These are phyloP conservation scores for Pantherophis vulpinus DNA, from an alignment of 2,797 vertebrate genomes.

Conservation along the genomic window DNA sequence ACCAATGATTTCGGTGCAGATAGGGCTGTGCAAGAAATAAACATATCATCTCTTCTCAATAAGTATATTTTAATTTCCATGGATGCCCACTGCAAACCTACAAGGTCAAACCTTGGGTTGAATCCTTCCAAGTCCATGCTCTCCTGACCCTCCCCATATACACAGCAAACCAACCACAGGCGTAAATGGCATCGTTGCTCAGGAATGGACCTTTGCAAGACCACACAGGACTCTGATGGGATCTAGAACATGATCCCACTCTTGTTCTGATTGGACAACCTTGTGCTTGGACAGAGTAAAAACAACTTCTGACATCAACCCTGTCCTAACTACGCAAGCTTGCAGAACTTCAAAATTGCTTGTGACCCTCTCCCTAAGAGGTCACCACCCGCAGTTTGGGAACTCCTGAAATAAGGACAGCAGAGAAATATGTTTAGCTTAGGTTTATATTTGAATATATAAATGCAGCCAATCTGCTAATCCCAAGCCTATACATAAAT, in stretches of 20 bases:
- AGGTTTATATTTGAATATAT: neutral
- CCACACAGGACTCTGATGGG: neutral
- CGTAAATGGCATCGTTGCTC: neutral
- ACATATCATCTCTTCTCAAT: neutral
- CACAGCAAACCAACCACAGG: neutral
- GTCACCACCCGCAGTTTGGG: neutral
- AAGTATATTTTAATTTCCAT: neutral
- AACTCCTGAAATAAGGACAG: neutral
- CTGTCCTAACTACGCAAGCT: neutral
- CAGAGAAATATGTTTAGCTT: neutral
- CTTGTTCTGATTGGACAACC: neutral
- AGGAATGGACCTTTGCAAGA: neutral
- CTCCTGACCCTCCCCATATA: neutral
- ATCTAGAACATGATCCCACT: neutral
- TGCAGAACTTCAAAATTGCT: neutral
- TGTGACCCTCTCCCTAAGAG: neutral
- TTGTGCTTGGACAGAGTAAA: neutral
- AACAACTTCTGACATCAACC: neutral
- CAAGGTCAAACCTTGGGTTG: neutral
- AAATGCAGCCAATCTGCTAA: neutral
- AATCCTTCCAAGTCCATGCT: neutral
- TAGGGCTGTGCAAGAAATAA: neutral
- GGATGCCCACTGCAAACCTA: neutral
- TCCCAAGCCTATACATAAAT: neutral
- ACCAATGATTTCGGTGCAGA: neutral